Conservation (phyloP, 2,797 vertebrate species). For the Euthynnus affinis region DNA sequence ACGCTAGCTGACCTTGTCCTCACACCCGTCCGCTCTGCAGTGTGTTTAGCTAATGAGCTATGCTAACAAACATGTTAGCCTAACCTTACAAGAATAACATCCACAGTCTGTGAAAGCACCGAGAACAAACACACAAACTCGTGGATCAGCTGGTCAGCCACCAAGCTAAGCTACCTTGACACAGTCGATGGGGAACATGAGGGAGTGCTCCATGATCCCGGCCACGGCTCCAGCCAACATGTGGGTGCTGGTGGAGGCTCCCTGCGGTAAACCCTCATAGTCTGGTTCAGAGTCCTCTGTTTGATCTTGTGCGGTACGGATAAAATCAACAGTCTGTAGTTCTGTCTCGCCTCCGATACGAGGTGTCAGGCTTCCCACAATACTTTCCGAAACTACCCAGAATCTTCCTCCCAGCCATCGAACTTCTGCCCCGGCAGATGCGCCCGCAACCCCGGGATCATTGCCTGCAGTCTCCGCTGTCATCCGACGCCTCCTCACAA, state of each 20-base stretch:
- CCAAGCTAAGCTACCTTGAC: constrained; percentile 90
- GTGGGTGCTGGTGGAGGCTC: constrained; percentile 92
- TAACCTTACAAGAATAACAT: neutral
- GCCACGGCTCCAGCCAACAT: constrained; percentile 95
- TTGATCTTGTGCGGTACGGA: constrained; percentile 66
- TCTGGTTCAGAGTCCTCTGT: constrained; percentile 82
- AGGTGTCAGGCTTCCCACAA: constrained; percentile 87
- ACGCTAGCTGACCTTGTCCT: constrained; percentile 79
- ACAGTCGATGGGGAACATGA: constrained; percentile 98
- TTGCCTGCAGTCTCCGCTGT: constrained; percentile 82
- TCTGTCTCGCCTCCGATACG: constrained; percentile 86
- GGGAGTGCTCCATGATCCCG: constrained; percentile 96
- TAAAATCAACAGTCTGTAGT: constrained; percentile 74
- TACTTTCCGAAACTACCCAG: constrained; percentile 88
- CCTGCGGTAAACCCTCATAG: constrained; percentile 94
- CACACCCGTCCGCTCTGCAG: constrained; percentile 31
- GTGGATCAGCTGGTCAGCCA: constrained; percentile 3
- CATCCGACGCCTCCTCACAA: constrained; percentile 84
- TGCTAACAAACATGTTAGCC: constrained; percentile 60
- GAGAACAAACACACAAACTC: neutral
- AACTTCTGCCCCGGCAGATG: constrained; percentile 88
- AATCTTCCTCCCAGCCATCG: constrained; percentile 87
- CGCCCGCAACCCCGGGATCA: constrained; percentile 86
- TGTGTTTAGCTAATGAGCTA: constrained; percentile 75
- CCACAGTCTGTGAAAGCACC: neutral